phyloP scores from a whole-genome alignment of 2,797 vertebrate species.

The Hydrocynus forskahlii region DNA sequence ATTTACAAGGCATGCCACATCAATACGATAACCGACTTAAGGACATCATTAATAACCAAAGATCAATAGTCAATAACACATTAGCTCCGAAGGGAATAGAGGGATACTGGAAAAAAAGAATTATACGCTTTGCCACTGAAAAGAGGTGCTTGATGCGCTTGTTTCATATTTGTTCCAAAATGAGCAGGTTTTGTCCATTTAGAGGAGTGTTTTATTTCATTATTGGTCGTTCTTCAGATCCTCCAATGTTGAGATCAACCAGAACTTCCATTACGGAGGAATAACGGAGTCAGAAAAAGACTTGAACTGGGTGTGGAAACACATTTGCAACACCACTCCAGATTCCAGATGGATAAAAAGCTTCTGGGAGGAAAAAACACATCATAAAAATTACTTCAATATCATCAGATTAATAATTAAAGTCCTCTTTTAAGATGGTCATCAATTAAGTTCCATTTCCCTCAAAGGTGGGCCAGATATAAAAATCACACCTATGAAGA shows the following conservation, averaged over 20 bases:
- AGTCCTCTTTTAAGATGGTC: constrained; percentile 65
- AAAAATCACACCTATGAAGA: constrained; percentile 55
- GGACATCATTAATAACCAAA: constrained; percentile 71
- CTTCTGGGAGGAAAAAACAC: neutral
- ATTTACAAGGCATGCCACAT: constrained; percentile 89
- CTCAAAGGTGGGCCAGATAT: constrained; percentile 39
- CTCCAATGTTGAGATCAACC: constrained; percentile 42
- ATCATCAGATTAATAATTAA: neutral
- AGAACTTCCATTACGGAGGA: constrained; percentile 33
- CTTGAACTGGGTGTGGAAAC: no score
- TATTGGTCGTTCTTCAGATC: constrained; percentile 48
- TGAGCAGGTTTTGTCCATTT: constrained; percentile 59
- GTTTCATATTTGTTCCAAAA: constrained; percentile 61
- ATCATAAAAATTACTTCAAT: constrained; percentile 30
- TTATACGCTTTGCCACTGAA: constrained; percentile 67
- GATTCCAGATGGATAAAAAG: constrained; percentile 18
- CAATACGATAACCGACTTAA: constrained; percentile 81
- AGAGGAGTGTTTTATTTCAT: constrained; percentile 51
- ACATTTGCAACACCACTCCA: no score
- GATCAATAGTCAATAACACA: constrained; percentile 68
- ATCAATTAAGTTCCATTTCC: constrained; percentile 51
- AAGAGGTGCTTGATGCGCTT: constrained; percentile 59
- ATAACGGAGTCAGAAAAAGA: constrained; percentile 1
- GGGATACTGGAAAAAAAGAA: constrained; percentile 40
- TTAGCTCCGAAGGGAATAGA: constrained; percentile 68